phyloP scores from a whole-genome alignment of 2,888 invertebrate species.

The Taenaris catops region DNA sequence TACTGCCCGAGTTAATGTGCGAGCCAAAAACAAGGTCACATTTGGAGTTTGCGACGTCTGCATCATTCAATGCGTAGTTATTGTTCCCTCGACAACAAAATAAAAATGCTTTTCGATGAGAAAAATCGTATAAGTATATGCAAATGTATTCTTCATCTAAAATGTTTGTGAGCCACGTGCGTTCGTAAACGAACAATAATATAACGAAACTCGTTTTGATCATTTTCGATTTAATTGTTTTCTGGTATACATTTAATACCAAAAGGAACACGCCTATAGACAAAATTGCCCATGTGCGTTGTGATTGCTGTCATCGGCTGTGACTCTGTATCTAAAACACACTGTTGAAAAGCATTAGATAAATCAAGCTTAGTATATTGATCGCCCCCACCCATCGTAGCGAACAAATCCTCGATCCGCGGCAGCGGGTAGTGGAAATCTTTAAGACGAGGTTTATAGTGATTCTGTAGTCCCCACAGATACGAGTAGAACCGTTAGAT shows the following conservation, averaged over 20 bases:
- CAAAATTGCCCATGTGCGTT: no score
- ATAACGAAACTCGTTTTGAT: constrained; percentile 14
- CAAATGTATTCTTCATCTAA: constrained; percentile 9
- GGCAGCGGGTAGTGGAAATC: not conserved
- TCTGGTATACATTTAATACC: constrained; percentile 22
- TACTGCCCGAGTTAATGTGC: no score
- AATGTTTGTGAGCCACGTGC: constrained; percentile 14
- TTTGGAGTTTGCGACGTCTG: no score
- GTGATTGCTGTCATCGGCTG: no score
- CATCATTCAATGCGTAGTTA: no score
- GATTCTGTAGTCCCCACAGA: not conserved
- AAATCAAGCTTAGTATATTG: not conserved
- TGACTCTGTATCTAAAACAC: no score
- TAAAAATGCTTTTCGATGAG: no score
- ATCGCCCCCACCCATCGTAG: not conserved
- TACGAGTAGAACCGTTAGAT: not conserved
- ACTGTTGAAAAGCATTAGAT: no score
- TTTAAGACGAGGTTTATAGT: not conserved
- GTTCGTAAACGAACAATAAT: constrained; percentile 9
- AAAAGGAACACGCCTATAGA: no score
- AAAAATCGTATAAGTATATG: no score
- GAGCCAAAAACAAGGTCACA: no score
- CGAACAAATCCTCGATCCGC: not conserved
- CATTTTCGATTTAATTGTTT: constrained; percentile 18
- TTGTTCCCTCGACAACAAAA: no score